These are phyloP conservation scores for Lasioglossum villosulum DNA, from an alignment of 2,888 invertebrate species.

Conservation along the genomic window DNA sequence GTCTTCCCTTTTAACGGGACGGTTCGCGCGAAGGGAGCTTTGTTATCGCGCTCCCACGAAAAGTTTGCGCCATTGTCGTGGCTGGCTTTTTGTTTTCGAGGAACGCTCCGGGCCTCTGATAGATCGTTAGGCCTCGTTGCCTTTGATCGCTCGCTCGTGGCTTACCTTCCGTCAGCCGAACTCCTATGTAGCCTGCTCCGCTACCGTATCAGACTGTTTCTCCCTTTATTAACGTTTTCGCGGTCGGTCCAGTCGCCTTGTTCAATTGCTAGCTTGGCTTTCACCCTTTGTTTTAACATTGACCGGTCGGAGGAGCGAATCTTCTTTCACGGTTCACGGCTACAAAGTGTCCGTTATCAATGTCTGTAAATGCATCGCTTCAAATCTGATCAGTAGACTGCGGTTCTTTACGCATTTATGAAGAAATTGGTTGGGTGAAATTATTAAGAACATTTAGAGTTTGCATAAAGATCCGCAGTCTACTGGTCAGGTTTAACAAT, in stretches of 20 bases:
- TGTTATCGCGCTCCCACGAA: conserved; percentile 59
- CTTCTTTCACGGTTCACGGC: not conserved
- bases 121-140: conserved; percentile 49
- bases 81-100: conserved; percentile 51
- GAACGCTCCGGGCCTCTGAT: conserved; percentile 37
- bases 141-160: conserved; percentile 33
- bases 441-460: too few relatives aligned
- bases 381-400: not conserved
- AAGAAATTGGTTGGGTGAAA: too few relatives aligned
- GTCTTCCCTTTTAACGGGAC: conserved; percentile 34
- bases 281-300: not conserved
- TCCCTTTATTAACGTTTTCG: not conserved
- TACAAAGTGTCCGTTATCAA: not conserved
- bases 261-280: not conserved
- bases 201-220: not conserved
- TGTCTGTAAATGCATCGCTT: not conserved
- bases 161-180: conserved; percentile 14
- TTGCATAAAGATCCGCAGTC: too few relatives aligned
- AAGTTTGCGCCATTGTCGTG: conserved; percentile 52
- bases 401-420: too few relatives aligned
- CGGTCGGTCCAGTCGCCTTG: not conserved
- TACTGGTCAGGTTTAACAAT: too few relatives aligned
- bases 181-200: not conserved
- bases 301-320: not conserved
- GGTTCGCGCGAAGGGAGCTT: conserved; percentile 53